Evolutionary conservation across 1,140 invertebrate species (phyloP).

Genomic region (Nasonia giraulti): DNA sequence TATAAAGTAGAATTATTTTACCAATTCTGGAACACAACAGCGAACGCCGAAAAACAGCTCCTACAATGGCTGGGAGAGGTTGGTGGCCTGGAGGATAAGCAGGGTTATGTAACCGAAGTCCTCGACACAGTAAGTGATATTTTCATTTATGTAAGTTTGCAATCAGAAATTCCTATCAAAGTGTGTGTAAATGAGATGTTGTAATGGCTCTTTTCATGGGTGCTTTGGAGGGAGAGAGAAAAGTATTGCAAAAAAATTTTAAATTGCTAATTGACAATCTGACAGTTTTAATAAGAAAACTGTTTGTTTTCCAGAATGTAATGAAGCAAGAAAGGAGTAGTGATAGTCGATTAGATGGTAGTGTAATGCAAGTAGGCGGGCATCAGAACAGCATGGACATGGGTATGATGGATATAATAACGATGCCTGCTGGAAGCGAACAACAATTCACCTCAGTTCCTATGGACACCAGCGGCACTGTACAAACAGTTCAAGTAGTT

Average conservation of each 20-base stretch:
- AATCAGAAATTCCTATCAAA: neutral
- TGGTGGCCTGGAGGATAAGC: constrained; percentile 70
- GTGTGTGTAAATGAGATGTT: neutral
- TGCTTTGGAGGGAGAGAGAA: neutral
- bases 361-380: constrained; percentile 67
- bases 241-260: neutral
- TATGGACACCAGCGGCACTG: constrained; percentile 67
- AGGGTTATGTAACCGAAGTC: constrained; percentile 66
- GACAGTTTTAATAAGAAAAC: neutral
- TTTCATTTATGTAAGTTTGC: neutral
- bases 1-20: constrained; percentile 78
- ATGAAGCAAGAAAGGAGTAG: constrained; percentile 68
- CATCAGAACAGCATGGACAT: constrained; percentile 70
- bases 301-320: constrained; percentile 61
- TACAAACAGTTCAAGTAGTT: constrained; percentile 67
- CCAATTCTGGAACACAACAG: constrained; percentile 77
- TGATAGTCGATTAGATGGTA: constrained; percentile 70
- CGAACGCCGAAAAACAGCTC: constrained; percentile 77
- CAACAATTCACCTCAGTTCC: constrained; percentile 72
- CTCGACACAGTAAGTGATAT: constrained; percentile 63
- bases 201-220: neutral
- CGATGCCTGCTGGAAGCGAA: constrained; percentile 59
- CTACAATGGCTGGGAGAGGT: constrained; percentile 74
- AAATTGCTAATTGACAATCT: neutral
- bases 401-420: constrained; percentile 71